phyloP scores from a whole-genome alignment of 2,888 invertebrate genomes.

The Morpho achilles region DNA sequence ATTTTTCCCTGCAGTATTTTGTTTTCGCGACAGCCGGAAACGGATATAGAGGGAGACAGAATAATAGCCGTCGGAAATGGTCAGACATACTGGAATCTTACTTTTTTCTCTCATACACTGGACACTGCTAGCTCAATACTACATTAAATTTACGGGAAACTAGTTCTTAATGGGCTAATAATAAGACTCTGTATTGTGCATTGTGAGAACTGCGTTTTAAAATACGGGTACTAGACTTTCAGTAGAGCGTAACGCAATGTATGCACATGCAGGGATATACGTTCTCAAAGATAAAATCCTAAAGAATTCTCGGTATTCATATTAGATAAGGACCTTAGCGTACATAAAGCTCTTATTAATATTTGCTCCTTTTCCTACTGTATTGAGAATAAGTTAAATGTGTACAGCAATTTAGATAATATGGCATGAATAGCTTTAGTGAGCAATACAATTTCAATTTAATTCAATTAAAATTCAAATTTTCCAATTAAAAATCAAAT shows the following conservation, averaged over 20 bases:
- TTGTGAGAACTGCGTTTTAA: constrained; percentile 28
- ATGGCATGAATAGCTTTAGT: not conserved
- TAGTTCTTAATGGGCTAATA: constrained; percentile 26
- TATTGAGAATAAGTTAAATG: constrained; percentile 6
- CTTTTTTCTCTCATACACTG: constrained; percentile 67
- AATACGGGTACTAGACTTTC: constrained; percentile 40
- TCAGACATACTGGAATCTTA: constrained; percentile 75
- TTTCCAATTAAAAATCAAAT: no score
- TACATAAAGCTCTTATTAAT: constrained; percentile 12
- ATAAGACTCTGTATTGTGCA: constrained; percentile 26
- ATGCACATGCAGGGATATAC: constrained; percentile 38
- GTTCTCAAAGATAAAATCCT: constrained; percentile 32
- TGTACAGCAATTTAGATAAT: not conserved
- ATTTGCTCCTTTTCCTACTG: constrained; percentile 3
- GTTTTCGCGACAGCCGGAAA: constrained; percentile 76
- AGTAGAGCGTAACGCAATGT: constrained; percentile 44
- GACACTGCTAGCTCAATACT: constrained; percentile 66
- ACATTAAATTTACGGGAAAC: constrained; percentile 29
- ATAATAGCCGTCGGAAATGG: constrained; percentile 79
- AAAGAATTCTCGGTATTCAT: constrained; percentile 24
- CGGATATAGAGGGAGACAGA: constrained; percentile 79
- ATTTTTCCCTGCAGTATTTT: constrained; percentile 66
- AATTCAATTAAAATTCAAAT: no score
- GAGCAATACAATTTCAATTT: no score
- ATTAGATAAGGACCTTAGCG: constrained; percentile 15